These are phyloP conservation scores for Parus major DNA, from an alignment of 2,113 vertebrate genomes.

Conservation along the genomic window DNA sequence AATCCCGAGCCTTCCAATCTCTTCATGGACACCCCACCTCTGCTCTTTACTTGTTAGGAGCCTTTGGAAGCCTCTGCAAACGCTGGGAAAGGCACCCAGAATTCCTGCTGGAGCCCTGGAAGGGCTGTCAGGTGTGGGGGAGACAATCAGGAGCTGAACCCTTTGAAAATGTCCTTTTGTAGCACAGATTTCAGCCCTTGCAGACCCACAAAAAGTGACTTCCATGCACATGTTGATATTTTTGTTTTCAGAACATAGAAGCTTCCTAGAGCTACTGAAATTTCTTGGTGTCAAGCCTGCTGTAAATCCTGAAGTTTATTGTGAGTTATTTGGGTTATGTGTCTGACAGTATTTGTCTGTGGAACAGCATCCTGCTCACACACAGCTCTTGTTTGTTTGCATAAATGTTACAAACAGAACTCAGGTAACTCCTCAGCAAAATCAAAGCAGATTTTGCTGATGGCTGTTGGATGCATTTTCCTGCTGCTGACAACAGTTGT, in stretches of 20 bases:
- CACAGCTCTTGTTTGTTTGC: not conserved
- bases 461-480: not conserved
- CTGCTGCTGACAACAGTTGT: not conserved
- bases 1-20: not conserved
- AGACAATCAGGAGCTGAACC: not conserved
- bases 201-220: not conserved
- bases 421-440: not conserved
- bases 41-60: not conserved
- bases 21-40: not conserved
- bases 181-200: not conserved
- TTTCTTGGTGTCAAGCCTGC: not conserved
- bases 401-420: not conserved
- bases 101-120: rapidly evolving
- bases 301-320: not conserved
- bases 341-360: not conserved
- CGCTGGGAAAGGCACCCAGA: rapidly evolving
- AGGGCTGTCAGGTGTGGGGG: not conserved
- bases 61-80: not conserved
- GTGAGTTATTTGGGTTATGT: not conserved
- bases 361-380: not conserved
- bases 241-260: not conserved
- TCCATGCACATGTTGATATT: not conserved
- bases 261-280: not conserved
- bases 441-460: not conserved
- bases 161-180: not conserved